Evolutionary conservation across 1,140 invertebrate genomes (phyloP).

Genomic region (Cherax quadricarinatus): DNA sequence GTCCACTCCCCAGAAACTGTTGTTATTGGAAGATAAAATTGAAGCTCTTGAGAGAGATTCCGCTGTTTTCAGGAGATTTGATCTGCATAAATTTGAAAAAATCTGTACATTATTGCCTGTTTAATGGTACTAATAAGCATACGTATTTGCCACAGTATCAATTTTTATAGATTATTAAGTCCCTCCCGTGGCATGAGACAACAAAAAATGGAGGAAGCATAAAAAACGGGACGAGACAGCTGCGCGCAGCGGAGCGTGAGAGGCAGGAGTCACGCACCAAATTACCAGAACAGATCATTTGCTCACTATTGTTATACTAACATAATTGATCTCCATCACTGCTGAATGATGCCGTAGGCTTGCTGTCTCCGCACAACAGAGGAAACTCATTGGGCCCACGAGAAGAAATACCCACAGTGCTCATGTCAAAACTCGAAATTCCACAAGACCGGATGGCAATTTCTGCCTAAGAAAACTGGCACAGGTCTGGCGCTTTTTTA

Average conservation of each 20-base stretch:
- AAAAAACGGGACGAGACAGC: conserved; percentile 47
- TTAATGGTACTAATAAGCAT: conserved; percentile 9
- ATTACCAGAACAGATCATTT: conserved; percentile 25
- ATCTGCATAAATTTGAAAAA: neutral
- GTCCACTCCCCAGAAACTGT: neutral
- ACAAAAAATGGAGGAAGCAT: conserved; percentile 54
- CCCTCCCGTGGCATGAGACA: conserved; percentile 36
- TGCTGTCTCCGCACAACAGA: neutral
- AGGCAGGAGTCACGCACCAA: neutral
- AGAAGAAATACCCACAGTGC: no score
- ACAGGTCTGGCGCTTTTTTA: neutral
- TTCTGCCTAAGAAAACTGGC: neutral
- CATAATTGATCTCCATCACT: neutral
- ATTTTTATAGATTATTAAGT: conserved; percentile 18
- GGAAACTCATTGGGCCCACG: neutral
- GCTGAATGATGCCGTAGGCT: neutral
- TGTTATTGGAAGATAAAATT: no score
- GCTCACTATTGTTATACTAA: conserved; percentile 5
- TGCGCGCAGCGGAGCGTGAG: conserved; percentile 42
- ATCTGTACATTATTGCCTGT: neutral
- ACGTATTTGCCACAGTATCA: conserved; percentile 13
- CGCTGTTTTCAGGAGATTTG: no score
- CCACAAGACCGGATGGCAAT: neutral
- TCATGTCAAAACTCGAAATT: neutral
- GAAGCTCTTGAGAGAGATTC: neutral